Conservation (phyloP, 2,797 vertebrate species). For the Alouatta caraya region DNA sequence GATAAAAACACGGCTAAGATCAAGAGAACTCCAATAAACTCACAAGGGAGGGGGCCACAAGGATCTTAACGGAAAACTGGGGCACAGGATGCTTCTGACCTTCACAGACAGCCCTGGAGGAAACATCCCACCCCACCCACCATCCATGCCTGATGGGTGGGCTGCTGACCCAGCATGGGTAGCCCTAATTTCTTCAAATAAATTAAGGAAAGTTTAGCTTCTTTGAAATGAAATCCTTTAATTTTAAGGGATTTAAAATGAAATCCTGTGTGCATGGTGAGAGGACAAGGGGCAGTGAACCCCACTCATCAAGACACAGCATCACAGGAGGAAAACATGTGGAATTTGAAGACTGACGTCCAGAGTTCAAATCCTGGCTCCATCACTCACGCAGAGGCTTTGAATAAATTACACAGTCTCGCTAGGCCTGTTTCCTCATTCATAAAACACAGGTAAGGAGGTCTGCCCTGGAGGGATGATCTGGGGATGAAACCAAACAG, state of each 20-base stretch:
- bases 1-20: neutral
- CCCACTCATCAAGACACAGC: rapidly evolving
- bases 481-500: neutral
- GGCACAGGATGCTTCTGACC: rapidly evolving
- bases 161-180: neutral
- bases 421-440: neutral
- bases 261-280: neutral
- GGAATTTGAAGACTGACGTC: neutral
- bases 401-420: neutral
- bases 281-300: neutral
- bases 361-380: neutral
- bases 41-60: neutral
- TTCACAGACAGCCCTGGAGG: neutral
- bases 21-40: neutral
- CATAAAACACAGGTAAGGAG: neutral
- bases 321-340: neutral
- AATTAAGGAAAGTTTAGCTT: neutral
- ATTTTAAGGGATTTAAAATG: neutral
- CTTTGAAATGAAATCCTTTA: neutral
- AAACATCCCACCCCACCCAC: no score
- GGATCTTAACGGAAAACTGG: rapidly evolving
- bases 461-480: neutral
- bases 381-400: neutral
- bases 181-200: neutral
- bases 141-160: rapidly evolving